Evolutionary conservation across 2,797 vertebrate species (phyloP).

Genomic region (Epinephelus malabaricus): DNA sequence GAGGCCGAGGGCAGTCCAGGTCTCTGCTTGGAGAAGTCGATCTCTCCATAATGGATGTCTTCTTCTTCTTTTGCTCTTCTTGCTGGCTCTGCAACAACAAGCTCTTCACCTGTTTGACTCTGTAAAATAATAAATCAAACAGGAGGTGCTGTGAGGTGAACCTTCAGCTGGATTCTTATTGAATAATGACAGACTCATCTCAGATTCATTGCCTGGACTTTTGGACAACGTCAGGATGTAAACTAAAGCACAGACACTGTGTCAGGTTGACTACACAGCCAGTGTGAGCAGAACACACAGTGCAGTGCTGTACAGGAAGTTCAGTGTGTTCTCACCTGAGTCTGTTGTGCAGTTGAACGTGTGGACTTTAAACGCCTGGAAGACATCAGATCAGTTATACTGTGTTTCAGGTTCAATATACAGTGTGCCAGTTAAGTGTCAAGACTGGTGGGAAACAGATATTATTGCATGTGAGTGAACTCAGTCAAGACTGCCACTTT

Average conservation of each 20-base stretch:
- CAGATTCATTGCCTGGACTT: too few relatives aligned
- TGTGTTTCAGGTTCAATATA: not conserved
- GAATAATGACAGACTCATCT: too few relatives aligned
- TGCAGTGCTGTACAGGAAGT: not conserved
- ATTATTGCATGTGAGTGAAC: not conserved
- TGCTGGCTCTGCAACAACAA: not conserved
- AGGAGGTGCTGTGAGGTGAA: not conserved
- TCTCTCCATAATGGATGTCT: constrained; percentile 62
- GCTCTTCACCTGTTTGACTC: constrained; percentile 1
- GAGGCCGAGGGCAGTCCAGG: not conserved
- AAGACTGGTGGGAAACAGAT: not conserved
- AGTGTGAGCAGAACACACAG: not conserved
- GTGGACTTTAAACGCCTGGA: constrained; percentile 19
- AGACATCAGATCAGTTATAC: not conserved
- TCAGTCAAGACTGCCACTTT: too few relatives aligned
- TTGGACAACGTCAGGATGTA: too few relatives aligned
- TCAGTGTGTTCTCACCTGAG: constrained; percentile 30
- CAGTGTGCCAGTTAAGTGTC: too few relatives aligned
- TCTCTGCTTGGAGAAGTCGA: constrained; percentile 30
- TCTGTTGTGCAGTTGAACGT: constrained; percentile 1
- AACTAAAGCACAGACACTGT: too few relatives aligned
- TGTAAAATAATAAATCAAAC: not conserved
- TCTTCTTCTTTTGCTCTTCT: not conserved
- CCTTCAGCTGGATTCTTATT: too few relatives aligned
- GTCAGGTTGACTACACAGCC: not conserved